These are phyloP conservation scores for Gadopsis bispinosus DNA, from an alignment of 2,797 vertebrate species.

Conservation along the genomic window DNA sequence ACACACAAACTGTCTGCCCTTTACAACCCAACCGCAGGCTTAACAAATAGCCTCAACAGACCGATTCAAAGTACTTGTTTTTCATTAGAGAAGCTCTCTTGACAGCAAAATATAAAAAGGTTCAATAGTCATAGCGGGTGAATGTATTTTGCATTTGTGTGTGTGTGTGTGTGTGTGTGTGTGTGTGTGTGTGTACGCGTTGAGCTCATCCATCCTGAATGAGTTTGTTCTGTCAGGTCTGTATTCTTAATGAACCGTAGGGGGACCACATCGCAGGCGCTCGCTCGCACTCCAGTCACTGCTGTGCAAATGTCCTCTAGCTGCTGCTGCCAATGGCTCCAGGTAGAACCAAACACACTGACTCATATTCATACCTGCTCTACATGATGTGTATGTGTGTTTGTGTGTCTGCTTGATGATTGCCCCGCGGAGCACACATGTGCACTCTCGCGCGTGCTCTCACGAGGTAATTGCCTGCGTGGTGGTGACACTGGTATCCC, in stretches of 20 bases:
- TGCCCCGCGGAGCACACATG: slow-evolving; percentile 43
- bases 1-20: slow-evolving; percentile 27
- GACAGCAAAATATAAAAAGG: slow-evolving; percentile 54
- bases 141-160: slow-evolving; percentile 21
- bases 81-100: slow-evolving; percentile 59
- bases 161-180: slow-evolving; percentile 5
- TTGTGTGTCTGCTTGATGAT: slow-evolving; percentile 41
- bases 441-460: slow-evolving; percentile 38
- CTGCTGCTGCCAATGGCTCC: slow-evolving; percentile 59
- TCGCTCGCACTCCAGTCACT: slow-evolving; percentile 58
- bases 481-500: slow-evolving; percentile 72
- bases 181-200: slow-evolving; percentile 21
- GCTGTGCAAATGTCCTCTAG: slow-evolving; percentile 64
- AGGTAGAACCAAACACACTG: slow-evolving; percentile 49
- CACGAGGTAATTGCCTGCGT: slow-evolving; percentile 70
- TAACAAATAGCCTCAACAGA: slow-evolving; percentile 51
- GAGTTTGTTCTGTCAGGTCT: slow-evolving; percentile 71
- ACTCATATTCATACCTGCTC: slow-evolving; percentile 45
- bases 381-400: slow-evolving; percentile 42
- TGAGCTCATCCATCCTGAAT: slow-evolving; percentile 74
- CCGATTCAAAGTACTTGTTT: slow-evolving; percentile 57
- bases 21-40: slow-evolving; percentile 36
- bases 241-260: slow-evolving; percentile 78
- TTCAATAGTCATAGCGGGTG: slow-evolving; percentile 40
- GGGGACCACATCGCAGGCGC: slow-evolving; percentile 58